Evolutionary conservation across 1,140 invertebrate species (phyloP).

Genomic region (Eumeta japonica): DNA sequence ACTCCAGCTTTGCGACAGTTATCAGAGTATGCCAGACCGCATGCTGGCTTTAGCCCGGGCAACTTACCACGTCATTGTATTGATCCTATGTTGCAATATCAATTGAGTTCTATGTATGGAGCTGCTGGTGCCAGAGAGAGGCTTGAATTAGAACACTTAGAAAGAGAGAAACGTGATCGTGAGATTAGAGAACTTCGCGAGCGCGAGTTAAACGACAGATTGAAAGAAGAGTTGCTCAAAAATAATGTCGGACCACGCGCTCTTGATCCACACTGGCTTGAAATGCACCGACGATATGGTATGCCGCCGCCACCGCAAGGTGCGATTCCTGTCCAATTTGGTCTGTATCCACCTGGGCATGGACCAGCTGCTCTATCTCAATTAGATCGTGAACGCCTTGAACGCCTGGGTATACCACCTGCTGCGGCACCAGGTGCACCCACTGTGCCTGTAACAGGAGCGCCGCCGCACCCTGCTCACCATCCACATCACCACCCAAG

Average conservation of each 20-base stretch:
- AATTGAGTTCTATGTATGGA: conserved; percentile 70
- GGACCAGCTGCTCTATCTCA: conserved; percentile 69
- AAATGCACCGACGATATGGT: conserved; percentile 74
- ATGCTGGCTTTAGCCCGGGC: conserved; percentile 77
- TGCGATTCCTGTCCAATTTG: conserved; percentile 61
- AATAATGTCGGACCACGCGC: conserved; percentile 64
- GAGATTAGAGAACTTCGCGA: conserved; percentile 84
- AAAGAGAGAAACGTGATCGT: conserved; percentile 79
- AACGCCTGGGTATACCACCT: conserved; percentile 72
- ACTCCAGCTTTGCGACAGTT: conserved; percentile 89
- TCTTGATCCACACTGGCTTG: conserved; percentile 89
- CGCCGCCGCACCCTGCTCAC: conserved; percentile 38
- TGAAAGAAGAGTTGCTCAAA: conserved; percentile 79
- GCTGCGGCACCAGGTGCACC: conserved; percentile 42
- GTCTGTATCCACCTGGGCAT: conserved; percentile 64
- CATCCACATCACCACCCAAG: conserved; percentile 59
- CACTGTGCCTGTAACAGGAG: conserved; percentile 51
- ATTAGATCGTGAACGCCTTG: conserved; percentile 83
- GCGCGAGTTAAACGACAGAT: conserved; percentile 75
- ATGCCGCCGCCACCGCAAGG: conserved; percentile 51
- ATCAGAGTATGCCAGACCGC: conserved; percentile 84
- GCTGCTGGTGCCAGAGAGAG: conserved; percentile 74
- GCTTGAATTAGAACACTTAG: conserved; percentile 78
- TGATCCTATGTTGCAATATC: conserved; percentile 77
- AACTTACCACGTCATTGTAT: conserved; percentile 67